Evolutionary conservation across 1,140 invertebrate species (phyloP), one percentile per base, ranked within the genome.

Genomic region (Rhynchophorus ferrugineus): DNA sequence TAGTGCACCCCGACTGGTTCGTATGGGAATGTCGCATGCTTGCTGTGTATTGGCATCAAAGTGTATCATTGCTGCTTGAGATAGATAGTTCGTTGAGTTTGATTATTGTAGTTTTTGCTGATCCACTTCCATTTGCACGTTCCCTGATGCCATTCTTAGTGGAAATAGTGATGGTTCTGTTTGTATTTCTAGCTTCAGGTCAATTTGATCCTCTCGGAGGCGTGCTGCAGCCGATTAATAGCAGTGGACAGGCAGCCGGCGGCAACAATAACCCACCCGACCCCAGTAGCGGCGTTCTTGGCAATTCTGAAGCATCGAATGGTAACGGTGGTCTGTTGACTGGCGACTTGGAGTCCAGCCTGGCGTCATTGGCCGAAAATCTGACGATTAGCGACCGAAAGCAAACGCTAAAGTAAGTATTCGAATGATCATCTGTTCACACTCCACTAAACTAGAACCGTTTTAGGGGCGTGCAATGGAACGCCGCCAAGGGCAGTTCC

Each of bases 281-380:
- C 22, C 58, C 37, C 36, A 62, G 47, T 39, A 60, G 36, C 19
- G 80, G 24, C 2, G n/a, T n/a, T 9, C 60, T 60, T 37, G 58
- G 50, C 36, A 56, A 39, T 37, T 51, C 43, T 16, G 49, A 46
- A 57, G 44, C 47, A 41, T 56, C 57, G 37, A 61, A 53, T 29
- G 61, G 48, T 21, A 61, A 57, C 24, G 63, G 56, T 14, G 58
- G 55, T 38, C 72, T 94, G 51, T 76, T 95, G 53, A 93, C 90
- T 16, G 88, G 89, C 43, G 92, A 95, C 73, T 75, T 96, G 63
- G 91, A 96, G 70, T 89, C 88, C 47, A 94, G 89, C 62, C 78
- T 96, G 37, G 90, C 90, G 42, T 87, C 83, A 49, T 73, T 96
- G 54, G 91, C 90, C 52, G 87, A 92, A 72, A 95, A 95, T 75